Conservation (phyloP, 2,113 vertebrate genomes). For the Amphiprion percula region DNA sequence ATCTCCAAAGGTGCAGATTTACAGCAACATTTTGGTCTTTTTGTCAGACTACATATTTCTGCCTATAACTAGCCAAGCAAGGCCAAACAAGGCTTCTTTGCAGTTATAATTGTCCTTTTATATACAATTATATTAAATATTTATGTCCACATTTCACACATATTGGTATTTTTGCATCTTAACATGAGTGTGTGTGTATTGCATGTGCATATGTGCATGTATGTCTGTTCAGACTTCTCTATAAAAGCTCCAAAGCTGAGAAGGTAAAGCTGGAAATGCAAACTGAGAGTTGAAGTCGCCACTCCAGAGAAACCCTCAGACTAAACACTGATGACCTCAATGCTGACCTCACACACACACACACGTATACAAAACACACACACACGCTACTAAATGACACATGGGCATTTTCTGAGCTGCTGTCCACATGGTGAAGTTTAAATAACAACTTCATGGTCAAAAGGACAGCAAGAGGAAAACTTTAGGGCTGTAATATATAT, state of each 20-base stretch:
- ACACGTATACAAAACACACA: background rate
- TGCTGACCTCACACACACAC: constrained; percentile 55
- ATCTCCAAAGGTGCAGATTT: background rate
- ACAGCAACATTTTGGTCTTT: no score
- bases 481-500: no score
- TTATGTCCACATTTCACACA: no score
- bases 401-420: no score
- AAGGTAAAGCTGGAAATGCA: constrained; percentile 75
- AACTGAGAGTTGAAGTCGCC: constrained; percentile 84
- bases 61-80: no score
- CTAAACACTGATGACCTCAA: constrained; percentile 81
- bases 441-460: no score
- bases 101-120: no score
- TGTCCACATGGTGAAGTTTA: background rate
- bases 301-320: constrained; percentile 84
- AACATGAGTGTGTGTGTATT: background rate
- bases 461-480: no score
- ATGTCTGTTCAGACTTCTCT: constrained; percentile 6
- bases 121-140: no score
- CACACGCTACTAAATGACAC: background rate
- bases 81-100: background rate
- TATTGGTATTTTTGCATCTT: background rate
- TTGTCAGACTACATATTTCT: no score
- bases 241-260: constrained; percentile 57
- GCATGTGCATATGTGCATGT: background rate